Percentiles rank a stretch among this genome's conserved stretches.
These are phyloP conservation scores for Leptothorax acervorum DNA, from an alignment of 2,888 invertebrate genomes.

Conservation along the genomic window DNA sequence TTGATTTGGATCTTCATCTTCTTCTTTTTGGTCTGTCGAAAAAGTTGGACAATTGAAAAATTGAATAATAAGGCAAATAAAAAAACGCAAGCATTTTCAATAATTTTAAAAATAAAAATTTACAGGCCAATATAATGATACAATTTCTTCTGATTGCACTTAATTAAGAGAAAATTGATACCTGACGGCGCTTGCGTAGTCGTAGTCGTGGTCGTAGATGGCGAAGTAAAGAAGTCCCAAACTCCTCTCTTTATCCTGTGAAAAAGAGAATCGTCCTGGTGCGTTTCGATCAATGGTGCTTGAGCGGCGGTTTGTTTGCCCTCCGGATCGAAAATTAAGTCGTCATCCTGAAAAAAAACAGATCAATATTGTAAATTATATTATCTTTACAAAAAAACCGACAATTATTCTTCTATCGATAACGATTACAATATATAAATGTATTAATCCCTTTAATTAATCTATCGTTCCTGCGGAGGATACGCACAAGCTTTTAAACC, in stretches of 20 bases:
- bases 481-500: not conserved
- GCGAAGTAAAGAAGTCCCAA: conserved; percentile 56
- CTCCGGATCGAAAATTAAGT: conserved; percentile 82
- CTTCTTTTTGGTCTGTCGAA: conserved; percentile 23
- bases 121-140: not conserved
- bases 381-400: not conserved
- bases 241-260: conserved; percentile 83
- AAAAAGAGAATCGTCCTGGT: conserved; percentile 76
- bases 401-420: not conserved
- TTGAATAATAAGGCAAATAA: not conserved
- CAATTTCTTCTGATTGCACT: not conserved
- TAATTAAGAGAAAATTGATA: conserved; percentile 32
- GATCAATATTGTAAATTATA: not conserved
- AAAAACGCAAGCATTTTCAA: not conserved
- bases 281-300: conserved; percentile 74
- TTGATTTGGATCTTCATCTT: conserved; percentile 28
- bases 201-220: conserved; percentile 16
- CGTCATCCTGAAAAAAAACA: conserved; percentile 79
- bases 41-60: not conserved
- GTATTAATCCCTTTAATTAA: not conserved
- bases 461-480: not conserved
- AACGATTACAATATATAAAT: not conserved
- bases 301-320: conserved; percentile 71
- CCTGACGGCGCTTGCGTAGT: conserved; percentile 57
- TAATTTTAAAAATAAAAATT: not conserved